phyloP scores from a whole-genome alignment of 2,113 vertebrate species.

The Perca schrenkii region DNA sequence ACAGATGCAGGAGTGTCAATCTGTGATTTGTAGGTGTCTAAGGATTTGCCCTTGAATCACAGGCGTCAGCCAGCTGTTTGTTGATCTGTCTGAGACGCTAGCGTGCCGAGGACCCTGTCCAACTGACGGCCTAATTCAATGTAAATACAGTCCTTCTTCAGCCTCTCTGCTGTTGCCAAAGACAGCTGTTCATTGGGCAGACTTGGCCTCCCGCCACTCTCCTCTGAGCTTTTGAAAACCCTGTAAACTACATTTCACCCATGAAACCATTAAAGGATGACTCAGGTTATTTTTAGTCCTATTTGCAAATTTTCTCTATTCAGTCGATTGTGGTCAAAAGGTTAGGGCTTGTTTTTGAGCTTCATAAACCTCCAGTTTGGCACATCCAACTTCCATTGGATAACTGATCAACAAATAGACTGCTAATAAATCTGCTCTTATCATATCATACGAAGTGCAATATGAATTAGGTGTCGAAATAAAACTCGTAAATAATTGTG shows the following conservation, averaged over 20 bases:
- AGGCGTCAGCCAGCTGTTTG: constrained; percentile 57
- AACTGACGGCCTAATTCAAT: constrained; percentile 72
- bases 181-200: constrained; percentile 67
- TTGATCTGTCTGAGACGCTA: constrained; percentile 65
- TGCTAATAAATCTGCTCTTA: not conserved
- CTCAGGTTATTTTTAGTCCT: constrained; percentile 8
- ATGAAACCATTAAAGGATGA: constrained; percentile 29
- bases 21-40: constrained; percentile 65
- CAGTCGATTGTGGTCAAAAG: not conserved
- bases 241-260: constrained; percentile 41
- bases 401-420: not conserved
- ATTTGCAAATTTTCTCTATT: not conserved
- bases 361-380: not conserved
- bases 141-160: constrained; percentile 63
- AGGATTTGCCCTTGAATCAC: constrained; percentile 73
- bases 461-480: not conserved
- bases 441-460: not conserved
- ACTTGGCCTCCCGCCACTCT: constrained; percentile 52
- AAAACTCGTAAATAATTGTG: not conserved
- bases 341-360: not conserved
- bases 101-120: constrained; percentile 55
- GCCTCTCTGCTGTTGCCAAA: constrained; percentile 66
- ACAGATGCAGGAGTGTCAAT: constrained; percentile 56
- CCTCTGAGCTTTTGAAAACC: constrained; percentile 63
- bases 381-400: not conserved